phyloP scores from a whole-genome alignment of 2,113 vertebrate genomes.

The Eulemur rufifrons region DNA sequence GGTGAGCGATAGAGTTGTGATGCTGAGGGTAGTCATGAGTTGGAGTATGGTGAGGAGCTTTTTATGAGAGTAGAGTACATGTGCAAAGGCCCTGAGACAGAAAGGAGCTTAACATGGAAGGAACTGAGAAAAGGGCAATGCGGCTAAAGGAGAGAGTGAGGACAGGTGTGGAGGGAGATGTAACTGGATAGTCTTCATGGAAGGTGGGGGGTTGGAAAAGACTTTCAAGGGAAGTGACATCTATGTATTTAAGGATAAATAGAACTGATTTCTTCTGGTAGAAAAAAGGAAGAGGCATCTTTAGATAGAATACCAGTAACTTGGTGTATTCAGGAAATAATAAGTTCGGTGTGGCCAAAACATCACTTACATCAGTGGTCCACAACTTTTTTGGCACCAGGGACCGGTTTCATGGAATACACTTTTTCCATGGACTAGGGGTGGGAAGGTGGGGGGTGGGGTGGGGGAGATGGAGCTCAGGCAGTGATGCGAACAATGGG shows the following conservation, averaged over 20 bases:
- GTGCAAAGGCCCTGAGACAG: neutral
- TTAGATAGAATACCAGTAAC: neutral
- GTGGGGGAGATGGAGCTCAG: too few relatives aligned
- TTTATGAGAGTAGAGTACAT: neutral
- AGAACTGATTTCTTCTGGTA: neutral
- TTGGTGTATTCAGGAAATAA: neutral
- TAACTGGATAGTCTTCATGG: neutral
- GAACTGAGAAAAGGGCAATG: neutral
- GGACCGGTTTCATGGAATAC: too few relatives aligned
- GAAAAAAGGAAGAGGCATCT: neutral
- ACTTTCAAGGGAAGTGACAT: neutral
- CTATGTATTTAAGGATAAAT: neutral
- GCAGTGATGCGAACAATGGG: too few relatives aligned
- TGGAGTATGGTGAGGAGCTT: neutral
- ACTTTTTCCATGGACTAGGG: too few relatives aligned
- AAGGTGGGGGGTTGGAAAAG: neutral
- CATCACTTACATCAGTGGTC: neutral
- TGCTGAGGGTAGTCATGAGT: neutral
- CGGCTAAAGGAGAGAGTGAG: neutral
- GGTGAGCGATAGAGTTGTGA: too few relatives aligned
- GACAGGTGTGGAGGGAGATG: neutral
- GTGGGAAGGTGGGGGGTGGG: too few relatives aligned
- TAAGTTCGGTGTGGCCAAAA: neutral
- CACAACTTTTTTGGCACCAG: too few relatives aligned
- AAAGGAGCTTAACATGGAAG: neutral